Percentiles rank a stretch among this genome's conserved stretches.
These are phyloP conservation scores for Neodiprion virginianus DNA, from an alignment of 1,140 invertebrate genomes.

Conservation along the genomic window DNA sequence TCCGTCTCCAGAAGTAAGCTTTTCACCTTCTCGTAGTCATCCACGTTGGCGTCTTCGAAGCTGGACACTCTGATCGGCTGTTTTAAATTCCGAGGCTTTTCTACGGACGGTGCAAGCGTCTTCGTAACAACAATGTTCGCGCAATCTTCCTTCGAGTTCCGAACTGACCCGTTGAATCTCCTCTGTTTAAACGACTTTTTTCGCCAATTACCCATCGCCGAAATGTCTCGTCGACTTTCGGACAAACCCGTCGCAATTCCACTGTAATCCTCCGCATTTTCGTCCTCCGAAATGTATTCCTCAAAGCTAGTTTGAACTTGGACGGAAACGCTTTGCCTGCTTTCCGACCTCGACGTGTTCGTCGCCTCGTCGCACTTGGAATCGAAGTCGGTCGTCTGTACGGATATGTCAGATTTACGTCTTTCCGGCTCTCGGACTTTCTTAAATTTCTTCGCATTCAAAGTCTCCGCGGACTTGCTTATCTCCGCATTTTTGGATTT, in stretches of 20 bases:
- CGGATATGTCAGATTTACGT: slow-evolving; percentile 53
- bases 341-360: slow-evolving; percentile 50
- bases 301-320: slow-evolving; percentile 56
- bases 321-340: slow-evolving; percentile 50
- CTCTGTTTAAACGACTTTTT: slow-evolving; percentile 28
- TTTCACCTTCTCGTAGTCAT: slow-evolving; percentile 41
- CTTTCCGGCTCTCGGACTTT: slow-evolving; percentile 47
- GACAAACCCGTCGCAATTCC: slow-evolving; percentile 29
- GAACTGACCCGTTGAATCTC: slow-evolving; percentile 28
- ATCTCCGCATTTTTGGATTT: slow-evolving; percentile 48
- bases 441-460: slow-evolving; percentile 39
- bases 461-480: slow-evolving; percentile 51
- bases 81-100: slow-evolving; percentile 8
- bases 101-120: slow-evolving; percentile 10
- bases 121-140: background rate
- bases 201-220: slow-evolving; percentile 18
- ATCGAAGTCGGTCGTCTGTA: slow-evolving; percentile 38
- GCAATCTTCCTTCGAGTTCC: background rate
- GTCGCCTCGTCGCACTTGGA: slow-evolving; percentile 49
- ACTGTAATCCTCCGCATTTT: background rate
- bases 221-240: slow-evolving; percentile 35
- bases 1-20: slow-evolving; percentile 27
- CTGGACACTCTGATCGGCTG: slow-evolving; percentile 42
- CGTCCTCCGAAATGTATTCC: slow-evolving; percentile 27
- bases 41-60: slow-evolving; percentile 43